Conservation (phyloP, 2,797 vertebrate species). For the Poecilia picta region DNA sequence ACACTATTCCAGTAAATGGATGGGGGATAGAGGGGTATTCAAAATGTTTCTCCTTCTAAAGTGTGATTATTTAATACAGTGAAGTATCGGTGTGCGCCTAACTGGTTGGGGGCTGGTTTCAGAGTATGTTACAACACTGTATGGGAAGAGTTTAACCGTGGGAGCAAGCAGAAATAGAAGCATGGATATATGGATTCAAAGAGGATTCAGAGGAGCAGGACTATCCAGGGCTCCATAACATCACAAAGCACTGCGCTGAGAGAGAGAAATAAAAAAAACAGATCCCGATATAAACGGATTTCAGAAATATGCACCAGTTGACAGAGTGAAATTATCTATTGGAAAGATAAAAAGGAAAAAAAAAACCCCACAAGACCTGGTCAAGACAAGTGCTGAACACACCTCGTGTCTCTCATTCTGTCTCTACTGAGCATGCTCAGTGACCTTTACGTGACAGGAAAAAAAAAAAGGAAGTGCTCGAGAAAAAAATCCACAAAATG, state of each 20-base stretch:
- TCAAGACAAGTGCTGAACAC: constrained; percentile 45
- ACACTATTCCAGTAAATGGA: constrained; percentile 74
- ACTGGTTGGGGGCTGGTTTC: constrained; percentile 40
- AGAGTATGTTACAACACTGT: constrained; percentile 64
- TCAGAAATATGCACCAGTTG: constrained; percentile 29
- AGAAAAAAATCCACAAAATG: constrained; percentile 80
- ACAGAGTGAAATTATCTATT: constrained; percentile 4
- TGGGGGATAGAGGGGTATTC: background rate
- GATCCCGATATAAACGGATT: constrained; percentile 32
- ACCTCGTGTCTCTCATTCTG: constrained; percentile 40
- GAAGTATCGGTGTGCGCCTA: constrained; percentile 67
- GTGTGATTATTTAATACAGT: constrained; percentile 71
- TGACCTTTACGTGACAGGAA: constrained; percentile 61
- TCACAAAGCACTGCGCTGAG: constrained; percentile 48
- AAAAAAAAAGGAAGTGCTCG: constrained; percentile 76
- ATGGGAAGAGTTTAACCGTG: constrained; percentile 40
- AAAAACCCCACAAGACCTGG: constrained; percentile 38
- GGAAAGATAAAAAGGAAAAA: constrained; percentile 4
- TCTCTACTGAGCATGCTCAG: constrained; percentile 54
- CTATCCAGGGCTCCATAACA: constrained; percentile 48
- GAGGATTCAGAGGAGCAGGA: constrained; percentile 50
- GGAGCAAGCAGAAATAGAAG: constrained; percentile 53
- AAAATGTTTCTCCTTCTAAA: constrained; percentile 48
- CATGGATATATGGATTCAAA: constrained; percentile 50
- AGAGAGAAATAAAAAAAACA: constrained; percentile 18